Evolutionary conservation across 2,113 vertebrate species (phyloP).

Genomic region (Chaenogobius annularis): DNA sequence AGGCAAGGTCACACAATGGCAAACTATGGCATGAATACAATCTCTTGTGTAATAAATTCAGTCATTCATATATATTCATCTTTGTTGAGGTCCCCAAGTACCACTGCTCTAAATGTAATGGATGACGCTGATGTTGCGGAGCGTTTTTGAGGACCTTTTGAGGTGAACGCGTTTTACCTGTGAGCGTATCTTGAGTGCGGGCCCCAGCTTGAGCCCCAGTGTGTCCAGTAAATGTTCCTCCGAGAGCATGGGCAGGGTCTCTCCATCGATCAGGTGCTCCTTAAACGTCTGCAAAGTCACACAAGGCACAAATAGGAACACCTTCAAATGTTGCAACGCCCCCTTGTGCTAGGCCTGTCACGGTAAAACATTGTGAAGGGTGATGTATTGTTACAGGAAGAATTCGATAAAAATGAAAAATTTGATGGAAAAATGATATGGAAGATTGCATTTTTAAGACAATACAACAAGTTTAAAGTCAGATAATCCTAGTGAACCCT

Average conservation of each 20-base stretch:
- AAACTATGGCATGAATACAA: background rate
- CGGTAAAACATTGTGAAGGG: background rate
- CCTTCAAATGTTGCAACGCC: background rate
- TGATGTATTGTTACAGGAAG: no score
- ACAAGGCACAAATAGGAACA: conserved; percentile 1
- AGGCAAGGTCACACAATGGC: background rate
- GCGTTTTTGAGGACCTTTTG: background rate
- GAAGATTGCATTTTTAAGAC: no score
- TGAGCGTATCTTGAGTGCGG: conserved; percentile 92
- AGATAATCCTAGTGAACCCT: no score
- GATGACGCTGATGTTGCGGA: background rate
- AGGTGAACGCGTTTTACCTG: conserved; percentile 79
- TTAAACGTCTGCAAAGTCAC: conserved; percentile 82
- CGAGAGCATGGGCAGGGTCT: conserved; percentile 91
- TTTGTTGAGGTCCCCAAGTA: background rate
- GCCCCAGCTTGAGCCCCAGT: conserved; percentile 91
- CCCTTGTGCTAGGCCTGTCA: background rate
- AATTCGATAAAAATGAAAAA: no score
- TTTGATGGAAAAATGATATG: no score
- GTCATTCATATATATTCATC: conserved; percentile 6
- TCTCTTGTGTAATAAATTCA: background rate
- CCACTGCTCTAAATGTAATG: background rate
- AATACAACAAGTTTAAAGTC: no score
- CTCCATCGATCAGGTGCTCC: conserved; percentile 94
- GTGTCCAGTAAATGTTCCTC: conserved; percentile 94